Conservation (phyloP, 2,113 vertebrate genomes). For the Vulpes vulpes region DNA sequence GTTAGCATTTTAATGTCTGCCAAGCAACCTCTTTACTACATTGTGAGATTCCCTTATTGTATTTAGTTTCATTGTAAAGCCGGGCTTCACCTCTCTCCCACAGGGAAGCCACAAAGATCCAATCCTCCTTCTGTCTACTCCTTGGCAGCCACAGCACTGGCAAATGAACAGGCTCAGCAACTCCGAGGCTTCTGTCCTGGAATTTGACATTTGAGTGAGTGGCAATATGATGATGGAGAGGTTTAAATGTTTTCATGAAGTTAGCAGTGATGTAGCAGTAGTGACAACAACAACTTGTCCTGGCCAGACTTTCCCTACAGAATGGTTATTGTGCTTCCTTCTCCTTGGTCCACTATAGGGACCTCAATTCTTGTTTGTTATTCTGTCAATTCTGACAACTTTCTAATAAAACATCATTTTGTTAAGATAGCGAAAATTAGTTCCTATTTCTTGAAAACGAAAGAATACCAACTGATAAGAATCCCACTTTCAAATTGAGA, state of each 20-base stretch:
- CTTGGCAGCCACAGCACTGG: neutral
- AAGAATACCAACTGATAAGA: neutral
- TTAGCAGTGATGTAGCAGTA: neutral
- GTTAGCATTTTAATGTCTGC: neutral
- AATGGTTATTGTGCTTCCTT: neutral
- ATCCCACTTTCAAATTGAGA: neutral
- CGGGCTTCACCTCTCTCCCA: neutral
- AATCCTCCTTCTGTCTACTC: neutral
- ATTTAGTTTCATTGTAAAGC: neutral
- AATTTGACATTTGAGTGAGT: neutral
- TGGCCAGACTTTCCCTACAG: neutral
- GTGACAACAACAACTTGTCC: neutral
- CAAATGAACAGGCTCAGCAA: neutral
- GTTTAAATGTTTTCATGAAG: neutral
- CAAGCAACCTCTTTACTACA: neutral
- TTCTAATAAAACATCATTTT: constrained; percentile 38
- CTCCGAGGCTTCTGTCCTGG: neutral
- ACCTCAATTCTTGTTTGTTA: neutral
- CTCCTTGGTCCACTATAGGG: neutral
- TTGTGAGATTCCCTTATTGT: neutral
- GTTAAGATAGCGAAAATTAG: constrained; percentile 40
- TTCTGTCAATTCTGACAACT: neutral
- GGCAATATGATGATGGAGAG: neutral
- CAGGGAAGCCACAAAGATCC: neutral
- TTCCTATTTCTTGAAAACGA: constrained; percentile 32